These are phyloP conservation scores for Aphyosemion australe DNA, from an alignment of 2,113 vertebrate species.

Conservation along the genomic window DNA sequence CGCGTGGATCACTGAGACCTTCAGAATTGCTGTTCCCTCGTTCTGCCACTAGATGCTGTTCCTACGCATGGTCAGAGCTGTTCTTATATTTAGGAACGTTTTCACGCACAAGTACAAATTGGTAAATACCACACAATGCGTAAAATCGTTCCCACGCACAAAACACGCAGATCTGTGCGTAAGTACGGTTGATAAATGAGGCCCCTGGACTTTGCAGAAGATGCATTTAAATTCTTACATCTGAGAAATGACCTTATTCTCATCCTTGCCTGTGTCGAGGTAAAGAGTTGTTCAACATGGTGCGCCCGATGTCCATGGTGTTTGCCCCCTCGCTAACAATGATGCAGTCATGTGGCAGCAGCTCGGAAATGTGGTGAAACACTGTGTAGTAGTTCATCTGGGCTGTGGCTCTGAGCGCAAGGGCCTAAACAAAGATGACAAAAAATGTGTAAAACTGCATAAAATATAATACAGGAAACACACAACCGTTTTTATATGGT, in stretches of 20 bases:
- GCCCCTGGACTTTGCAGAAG: too few relatives aligned
- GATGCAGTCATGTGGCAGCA: conserved; percentile 89
- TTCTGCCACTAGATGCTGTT: too few relatives aligned
- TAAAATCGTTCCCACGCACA: too few relatives aligned
- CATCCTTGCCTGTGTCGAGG: conserved; percentile 87
- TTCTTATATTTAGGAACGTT: too few relatives aligned
- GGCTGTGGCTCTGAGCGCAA: conserved; percentile 79
- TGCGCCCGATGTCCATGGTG: conserved; percentile 98
- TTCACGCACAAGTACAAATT: too few relatives aligned
- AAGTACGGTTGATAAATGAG: too few relatives aligned
- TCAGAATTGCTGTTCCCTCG: too few relatives aligned
- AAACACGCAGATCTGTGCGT: too few relatives aligned
- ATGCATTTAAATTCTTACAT: too few relatives aligned
- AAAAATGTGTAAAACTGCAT: background rate
- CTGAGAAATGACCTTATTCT: background rate
- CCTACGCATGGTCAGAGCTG: too few relatives aligned
- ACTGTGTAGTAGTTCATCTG: conserved; percentile 97
- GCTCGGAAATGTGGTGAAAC: conserved; percentile 86
- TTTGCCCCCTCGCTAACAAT: conserved; percentile 96
- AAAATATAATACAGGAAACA: background rate
- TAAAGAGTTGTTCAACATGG: conserved; percentile 88
- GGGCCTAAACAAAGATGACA: conserved; percentile 35
- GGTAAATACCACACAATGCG: too few relatives aligned
- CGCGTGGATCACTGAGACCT: too few relatives aligned
- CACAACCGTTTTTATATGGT: background rate